Percentiles rank a stretch among this genome's conserved stretches.
Evolutionary conservation across 2,888 invertebrate species (phyloP).

Genomic region (Phasia obesa): DNA sequence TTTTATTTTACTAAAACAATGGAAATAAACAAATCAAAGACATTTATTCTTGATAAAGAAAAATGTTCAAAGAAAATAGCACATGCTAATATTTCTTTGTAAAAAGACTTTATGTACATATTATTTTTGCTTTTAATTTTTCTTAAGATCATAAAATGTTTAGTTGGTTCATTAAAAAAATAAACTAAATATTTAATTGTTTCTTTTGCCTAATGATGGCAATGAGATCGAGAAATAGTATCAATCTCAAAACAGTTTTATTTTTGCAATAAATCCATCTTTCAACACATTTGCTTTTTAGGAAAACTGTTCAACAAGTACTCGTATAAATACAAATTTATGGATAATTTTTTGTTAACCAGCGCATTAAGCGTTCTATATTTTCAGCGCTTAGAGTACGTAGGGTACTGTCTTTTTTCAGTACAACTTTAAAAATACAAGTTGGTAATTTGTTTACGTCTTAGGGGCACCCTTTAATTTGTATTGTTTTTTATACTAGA

Average conservation of each 20-base stretch:
- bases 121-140: constrained; percentile 1
- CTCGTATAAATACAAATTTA: not conserved
- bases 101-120: constrained; percentile 25
- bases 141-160: constrained; percentile 28
- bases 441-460: too few species aligned
- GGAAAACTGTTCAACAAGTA: not conserved
- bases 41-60: constrained; percentile 24
- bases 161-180: constrained; percentile 36
- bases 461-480: too few species aligned
- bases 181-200: constrained; percentile 35
- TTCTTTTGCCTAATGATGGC: constrained; percentile 14
- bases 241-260: constrained; percentile 16
- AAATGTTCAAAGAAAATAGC: constrained; percentile 29
- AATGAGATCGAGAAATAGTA: constrained; percentile 1
- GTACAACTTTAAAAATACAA: too few species aligned
- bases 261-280: constrained; percentile 5
- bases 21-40: constrained; percentile 46
- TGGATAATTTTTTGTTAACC: not conserved
- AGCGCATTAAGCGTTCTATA: too few species aligned
- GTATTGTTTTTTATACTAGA: too few species aligned
- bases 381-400: too few species aligned
- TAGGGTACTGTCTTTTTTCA: too few species aligned
- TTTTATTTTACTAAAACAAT: constrained; percentile 7
- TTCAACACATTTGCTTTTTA: constrained; percentile 6
- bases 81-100: constrained; percentile 10